Evolutionary conservation across 2,113 vertebrate genomes (phyloP), one percentile per base, ranked within the genome.

Genomic region (Brienomyrus brachyistius): DNA sequence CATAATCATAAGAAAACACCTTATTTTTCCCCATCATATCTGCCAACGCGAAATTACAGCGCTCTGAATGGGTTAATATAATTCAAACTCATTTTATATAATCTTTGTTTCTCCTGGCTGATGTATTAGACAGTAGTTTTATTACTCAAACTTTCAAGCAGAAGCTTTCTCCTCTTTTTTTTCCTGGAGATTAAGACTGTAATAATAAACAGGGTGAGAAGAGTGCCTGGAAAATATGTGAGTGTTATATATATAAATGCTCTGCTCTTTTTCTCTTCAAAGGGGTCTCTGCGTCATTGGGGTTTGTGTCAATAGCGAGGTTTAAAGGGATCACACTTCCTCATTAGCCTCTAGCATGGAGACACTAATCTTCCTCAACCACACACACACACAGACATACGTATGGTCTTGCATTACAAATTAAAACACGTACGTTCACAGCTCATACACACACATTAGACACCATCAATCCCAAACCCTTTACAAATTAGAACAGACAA

Each of bases 271-370:
- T 85, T 43, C 54, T 87, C 89, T 90, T 88, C 89, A 92, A 90
- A 91, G 91, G 54, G 54, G 21, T 50, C 89, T 89, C 83, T 89
- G 88, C 89, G 66, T 91, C 91, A 92, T 83, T n/a, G 84, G 52
- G 40, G 62, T 74, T 52, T 59, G 88, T 87, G 43, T 89, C 90
- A 91, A 89, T 47, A 86, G 74, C 77, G 89, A 89, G 90, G 70
- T 92, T 92, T 90, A 88, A 92, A 90, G 91, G 91, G 90, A 92
- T 91, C 88, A 89, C 88, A 88, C 87, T 83, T 86, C 91, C 88
- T 88, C 89, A 86, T 89, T 91, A 88, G 91, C 87, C 52, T 90
- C 74, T 80, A 82, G 19, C 87, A 88, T 87, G 89, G 88, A 80
- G 90, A 90, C 87, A 86, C 89, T 92, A 92, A 92, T 91, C 91